Conservation (phyloP, 2,113 vertebrate species). For the Mormyrus lacerda region DNA sequence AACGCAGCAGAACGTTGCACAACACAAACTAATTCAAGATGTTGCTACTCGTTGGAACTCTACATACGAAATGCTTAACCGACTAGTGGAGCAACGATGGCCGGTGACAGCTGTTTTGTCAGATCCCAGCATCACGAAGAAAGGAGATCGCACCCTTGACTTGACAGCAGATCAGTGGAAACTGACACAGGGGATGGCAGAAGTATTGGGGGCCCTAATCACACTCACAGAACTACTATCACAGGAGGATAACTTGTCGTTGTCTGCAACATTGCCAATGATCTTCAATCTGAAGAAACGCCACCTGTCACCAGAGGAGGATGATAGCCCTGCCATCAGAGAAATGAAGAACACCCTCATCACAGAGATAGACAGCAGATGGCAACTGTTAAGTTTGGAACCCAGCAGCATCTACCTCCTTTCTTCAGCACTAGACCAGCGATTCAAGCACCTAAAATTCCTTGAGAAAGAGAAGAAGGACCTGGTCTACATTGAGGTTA, state of each 20-base stretch:
- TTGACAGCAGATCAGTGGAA: constrained; percentile 19
- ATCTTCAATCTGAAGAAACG: constrained; percentile 5
- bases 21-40: too few relatives aligned
- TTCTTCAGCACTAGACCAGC: not conserved
- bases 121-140: constrained; percentile 11
- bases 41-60: too few relatives aligned
- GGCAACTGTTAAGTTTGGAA: not conserved
- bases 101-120: constrained; percentile 11
- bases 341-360: not conserved
- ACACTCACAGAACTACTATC: constrained; percentile 18
- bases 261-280: constrained; percentile 17
- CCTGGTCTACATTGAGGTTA: not conserved
- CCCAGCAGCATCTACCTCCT: not conserved
- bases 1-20: too few relatives aligned
- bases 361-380: not conserved
- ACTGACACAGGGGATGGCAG: constrained; percentile 13
- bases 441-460: not conserved
- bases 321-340: constrained; percentile 7
- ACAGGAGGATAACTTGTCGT: constrained; percentile 11
- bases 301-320: not conserved
- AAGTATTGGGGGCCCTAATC: constrained; percentile 18
- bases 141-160: constrained; percentile 17
- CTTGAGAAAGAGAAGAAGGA: constrained; percentile 1
- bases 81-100: not conserved
- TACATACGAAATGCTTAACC: too few relatives aligned